A percentile compares a stretch with the other conserved stretches of the same genome.
Conservation (phyloP, 2,113 vertebrate species). For the Pyrgilauda ruficollis region DNA sequence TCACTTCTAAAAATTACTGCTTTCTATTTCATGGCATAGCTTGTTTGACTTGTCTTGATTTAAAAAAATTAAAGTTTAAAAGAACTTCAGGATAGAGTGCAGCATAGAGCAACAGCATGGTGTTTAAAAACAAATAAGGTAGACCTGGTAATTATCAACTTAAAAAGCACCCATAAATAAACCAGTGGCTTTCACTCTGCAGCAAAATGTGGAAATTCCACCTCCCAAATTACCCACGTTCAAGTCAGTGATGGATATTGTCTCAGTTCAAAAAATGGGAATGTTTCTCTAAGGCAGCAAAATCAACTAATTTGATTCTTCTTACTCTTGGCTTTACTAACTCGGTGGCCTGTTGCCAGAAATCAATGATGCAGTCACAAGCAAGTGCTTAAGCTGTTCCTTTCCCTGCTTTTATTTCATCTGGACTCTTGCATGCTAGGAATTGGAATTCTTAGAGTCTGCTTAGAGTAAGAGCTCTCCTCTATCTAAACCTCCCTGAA, state of each 20-base stretch:
- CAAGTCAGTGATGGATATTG: background rate
- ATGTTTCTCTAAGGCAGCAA: background rate
- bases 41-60: background rate
- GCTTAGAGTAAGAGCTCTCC: conserved; percentile 65
- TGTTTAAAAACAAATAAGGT: background rate
- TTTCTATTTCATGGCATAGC: background rate
- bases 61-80: background rate
- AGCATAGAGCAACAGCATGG: background rate
- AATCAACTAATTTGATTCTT: conserved; percentile 7
- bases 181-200: background rate
- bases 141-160: background rate
- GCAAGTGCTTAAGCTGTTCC: conserved; percentile 49
- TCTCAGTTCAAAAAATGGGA: background rate
- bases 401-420: conserved; percentile 36
- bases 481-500: conserved; percentile 68
- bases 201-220: background rate
- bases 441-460: conserved; percentile 55
- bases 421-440: conserved; percentile 74
- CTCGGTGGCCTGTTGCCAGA: conserved; percentile 17
- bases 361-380: conserved; percentile 16
- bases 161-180: background rate
- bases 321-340: conserved; percentile 61
- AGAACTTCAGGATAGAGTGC: background rate
- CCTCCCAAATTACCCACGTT: background rate
- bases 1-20: background rate